Conservation (phyloP, 1,140 invertebrate genomes). For the Trichogramma pretiosum region DNA sequence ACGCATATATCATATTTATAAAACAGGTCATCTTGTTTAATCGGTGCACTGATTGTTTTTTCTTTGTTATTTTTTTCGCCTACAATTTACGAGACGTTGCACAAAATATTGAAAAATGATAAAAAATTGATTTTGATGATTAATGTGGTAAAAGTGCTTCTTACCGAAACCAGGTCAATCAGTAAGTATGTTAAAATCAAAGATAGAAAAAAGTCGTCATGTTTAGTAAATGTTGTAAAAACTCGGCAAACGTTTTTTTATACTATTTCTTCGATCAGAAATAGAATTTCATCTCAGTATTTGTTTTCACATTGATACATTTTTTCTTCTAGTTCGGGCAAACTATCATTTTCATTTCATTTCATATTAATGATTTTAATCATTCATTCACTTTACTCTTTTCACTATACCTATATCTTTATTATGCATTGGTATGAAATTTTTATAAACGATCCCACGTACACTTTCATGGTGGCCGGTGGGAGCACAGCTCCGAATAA, state of each 20-base stretch:
- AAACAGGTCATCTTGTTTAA: constrained; percentile 20
- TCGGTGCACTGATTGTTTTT: constrained; percentile 20
- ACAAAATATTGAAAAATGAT: too few relatives aligned
- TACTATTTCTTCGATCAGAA: constrained; percentile 4
- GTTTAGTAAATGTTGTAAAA: constrained; percentile 5
- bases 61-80: too few relatives aligned
- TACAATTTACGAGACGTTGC: constrained; percentile 17
- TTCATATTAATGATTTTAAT: constrained; percentile 30
- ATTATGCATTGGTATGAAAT: constrained; percentile 45
- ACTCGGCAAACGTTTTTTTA: not conserved
- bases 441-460: constrained; percentile 43
- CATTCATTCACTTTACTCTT: constrained; percentile 23
- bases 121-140: too few relatives aligned
- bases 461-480: constrained; percentile 36
- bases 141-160: too few relatives aligned
- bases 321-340: constrained; percentile 24
- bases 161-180: constrained; percentile 24
- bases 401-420: constrained; percentile 26
- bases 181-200: constrained; percentile 13
- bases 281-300: too few relatives aligned
- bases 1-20: constrained; percentile 34
- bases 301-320: constrained; percentile 9
- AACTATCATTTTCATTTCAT: constrained; percentile 24
- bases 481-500: constrained; percentile 46
- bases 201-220: constrained; percentile 7